Evolutionary conservation across 2,888 invertebrate species (phyloP), one percentile per base, ranked within the genome.

Genomic region (Drosophila rubida): DNA sequence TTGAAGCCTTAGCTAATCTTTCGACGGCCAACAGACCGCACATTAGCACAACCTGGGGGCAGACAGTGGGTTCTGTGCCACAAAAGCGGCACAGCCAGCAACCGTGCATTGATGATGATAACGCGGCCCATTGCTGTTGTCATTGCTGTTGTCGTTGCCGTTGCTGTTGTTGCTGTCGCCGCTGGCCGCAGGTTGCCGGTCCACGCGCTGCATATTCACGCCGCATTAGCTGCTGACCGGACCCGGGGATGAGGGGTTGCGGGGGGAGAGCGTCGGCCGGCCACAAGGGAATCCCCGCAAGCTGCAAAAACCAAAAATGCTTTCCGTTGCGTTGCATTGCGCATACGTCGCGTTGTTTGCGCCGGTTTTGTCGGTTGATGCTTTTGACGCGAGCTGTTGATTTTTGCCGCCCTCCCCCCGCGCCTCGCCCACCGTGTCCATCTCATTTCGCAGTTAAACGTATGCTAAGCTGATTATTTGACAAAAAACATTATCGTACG

Each of bases 41-140:
- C 79, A 84, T 87, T 87, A 84, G 87, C 84, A 75, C 77, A 73
- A 69, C 57, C 39, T 57, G 39, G 8, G 14, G 23, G 35, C 8
- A 13, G 11, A 1, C 2, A 4, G 32, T 7, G 19, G 35, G 5
- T n/a, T 13, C 9, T 13, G 32, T 41, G 39, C 22, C 22, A 22
- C n/a, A 23, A 16, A 41, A 65, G 76, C 14, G 35, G 11, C 35
- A 13, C 35, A 37, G 35, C 35, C 14, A 37, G 35, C 14, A 75
- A 68, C 80, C 70, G 78, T 82, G 80, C 86, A 82, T 86, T 86
- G 82, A 83, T 83, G 86, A 76, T 86, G 86, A 82, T 82, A 82
- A 83, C 83, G 74, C 51, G 59, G 67, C 42, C 32, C 32, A 32
- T 32, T 32, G n/a, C 11, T 27, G 27, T 30, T 30, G 30, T 2